Percentiles rank a stretch among this genome's conserved stretches.
Conservation (phyloP, 2,888 invertebrate genomes). For the Cheilosia scutellata region DNA sequence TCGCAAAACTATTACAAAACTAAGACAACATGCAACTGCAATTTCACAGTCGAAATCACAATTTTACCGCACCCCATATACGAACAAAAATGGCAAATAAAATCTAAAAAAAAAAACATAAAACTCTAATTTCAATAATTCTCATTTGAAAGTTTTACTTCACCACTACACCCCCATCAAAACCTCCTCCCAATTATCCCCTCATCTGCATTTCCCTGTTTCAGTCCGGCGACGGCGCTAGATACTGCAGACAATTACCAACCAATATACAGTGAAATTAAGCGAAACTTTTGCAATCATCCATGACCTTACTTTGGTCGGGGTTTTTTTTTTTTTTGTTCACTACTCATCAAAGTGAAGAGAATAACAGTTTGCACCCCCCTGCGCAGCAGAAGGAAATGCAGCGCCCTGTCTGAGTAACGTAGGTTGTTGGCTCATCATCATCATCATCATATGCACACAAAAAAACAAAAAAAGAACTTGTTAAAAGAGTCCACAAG, state of each 20-base stretch:
- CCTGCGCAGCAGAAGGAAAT: slow-evolving; percentile 1
- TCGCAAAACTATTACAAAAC: slow-evolving; percentile 17
- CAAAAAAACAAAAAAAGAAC: slow-evolving; percentile 19
- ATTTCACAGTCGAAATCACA: slow-evolving; percentile 69
- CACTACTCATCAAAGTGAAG: slow-evolving; percentile 57
- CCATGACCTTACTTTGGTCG: slow-evolving; percentile 65
- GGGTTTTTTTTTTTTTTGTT: background rate
- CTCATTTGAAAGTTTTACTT: slow-evolving; percentile 53
- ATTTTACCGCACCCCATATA: slow-evolving; percentile 29
- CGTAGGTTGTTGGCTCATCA: slow-evolving; percentile 16
- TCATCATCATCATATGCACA: slow-evolving; percentile 25
- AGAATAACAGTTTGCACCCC: slow-evolving; percentile 43
- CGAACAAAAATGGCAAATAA: slow-evolving; percentile 4
- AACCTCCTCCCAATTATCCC: background rate
- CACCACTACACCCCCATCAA: background rate
- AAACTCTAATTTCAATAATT: slow-evolving; percentile 59
- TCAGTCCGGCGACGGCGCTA: slow-evolving; percentile 8
- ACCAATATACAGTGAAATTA: slow-evolving; percentile 66
- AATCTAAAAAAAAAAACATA: background rate
- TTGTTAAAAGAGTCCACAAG: slow-evolving; percentile 3
- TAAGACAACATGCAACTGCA: slow-evolving; percentile 59
- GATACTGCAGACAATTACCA: slow-evolving; percentile 68
- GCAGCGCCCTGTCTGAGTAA: slow-evolving; percentile 29
- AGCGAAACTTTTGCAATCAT: slow-evolving; percentile 74
- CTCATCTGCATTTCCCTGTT: slow-evolving; percentile 34